A percentile compares a stretch with the other conserved stretches of the same genome.
These are phyloP conservation scores for Drosophila tanythrix DNA, from an alignment of 2,888 invertebrate genomes.

Conservation along the genomic window DNA sequence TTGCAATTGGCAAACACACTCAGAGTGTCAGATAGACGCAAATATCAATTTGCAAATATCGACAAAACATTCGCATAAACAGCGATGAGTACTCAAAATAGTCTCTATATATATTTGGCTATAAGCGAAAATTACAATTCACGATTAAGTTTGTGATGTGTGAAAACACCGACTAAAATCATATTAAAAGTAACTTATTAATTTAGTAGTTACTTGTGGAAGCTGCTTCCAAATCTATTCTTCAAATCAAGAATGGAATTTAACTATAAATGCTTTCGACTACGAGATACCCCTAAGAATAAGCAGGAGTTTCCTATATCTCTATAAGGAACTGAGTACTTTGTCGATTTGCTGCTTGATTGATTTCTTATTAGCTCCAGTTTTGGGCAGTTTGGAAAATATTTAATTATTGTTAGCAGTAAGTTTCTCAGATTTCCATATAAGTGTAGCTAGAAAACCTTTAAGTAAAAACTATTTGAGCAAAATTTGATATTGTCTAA, in stretches of 20 bases:
- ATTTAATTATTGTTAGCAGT: not conserved
- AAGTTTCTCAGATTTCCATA: not conserved
- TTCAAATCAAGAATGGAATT: not conserved
- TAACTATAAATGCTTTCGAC: not conserved
- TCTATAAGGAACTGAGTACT: not conserved
- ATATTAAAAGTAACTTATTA: not conserved
- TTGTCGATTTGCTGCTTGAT: not conserved
- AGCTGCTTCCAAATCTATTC: not conserved
- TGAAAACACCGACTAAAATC: not conserved
- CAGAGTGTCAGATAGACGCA: conserved; percentile 6
- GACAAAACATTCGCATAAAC: conserved; percentile 8
- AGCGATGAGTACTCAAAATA: not conserved
- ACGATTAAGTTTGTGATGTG: not conserved
- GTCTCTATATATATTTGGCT: too few relatives aligned
- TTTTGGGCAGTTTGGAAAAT: not conserved
- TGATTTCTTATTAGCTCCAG: not conserved
- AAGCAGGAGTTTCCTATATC: not conserved
- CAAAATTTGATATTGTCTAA: not conserved
- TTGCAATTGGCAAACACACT: conserved; percentile 24
- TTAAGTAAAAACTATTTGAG: not conserved
- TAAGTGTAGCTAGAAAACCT: not conserved
- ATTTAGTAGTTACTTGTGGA: not conserved
- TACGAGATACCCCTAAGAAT: not conserved
- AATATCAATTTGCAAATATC: conserved; percentile 12
- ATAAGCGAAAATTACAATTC: not conserved